Percentiles rank a stretch among this genome's conserved stretches.
phyloP scores from a whole-genome alignment of 2,113 vertebrate species.

The Salvelinus fontinalis region DNA sequence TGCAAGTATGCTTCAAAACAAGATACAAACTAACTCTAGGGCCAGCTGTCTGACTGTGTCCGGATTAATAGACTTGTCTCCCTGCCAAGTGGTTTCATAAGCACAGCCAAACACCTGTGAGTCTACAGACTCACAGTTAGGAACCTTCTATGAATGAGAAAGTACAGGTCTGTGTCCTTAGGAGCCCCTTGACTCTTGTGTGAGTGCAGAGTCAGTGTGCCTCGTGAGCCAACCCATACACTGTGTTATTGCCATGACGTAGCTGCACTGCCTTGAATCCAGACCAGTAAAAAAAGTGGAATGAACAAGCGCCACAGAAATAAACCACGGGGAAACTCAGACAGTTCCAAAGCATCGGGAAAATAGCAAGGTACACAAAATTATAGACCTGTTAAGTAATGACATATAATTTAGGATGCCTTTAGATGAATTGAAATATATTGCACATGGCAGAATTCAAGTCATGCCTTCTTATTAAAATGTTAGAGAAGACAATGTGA shows the following conservation, averaged over 20 bases:
- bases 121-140: background rate
- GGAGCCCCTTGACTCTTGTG: background rate
- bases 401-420: constrained; percentile 50
- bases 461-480: background rate
- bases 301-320: constrained; percentile 14
- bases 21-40: background rate
- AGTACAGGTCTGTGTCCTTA: constrained; percentile 4
- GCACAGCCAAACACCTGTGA: background rate
- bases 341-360: constrained; percentile 45
- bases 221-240: constrained; percentile 1
- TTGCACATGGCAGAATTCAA: background rate
- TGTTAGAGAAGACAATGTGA: background rate
- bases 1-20: background rate
- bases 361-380: constrained; percentile 48
- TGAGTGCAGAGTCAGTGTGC: too few relatives aligned
- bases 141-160: background rate
- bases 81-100: constrained; percentile 8
- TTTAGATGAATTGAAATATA: constrained; percentile 22
- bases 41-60: constrained; percentile 3
- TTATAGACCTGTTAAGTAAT: constrained; percentile 61
- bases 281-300: constrained; percentile 29
- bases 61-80: background rate
- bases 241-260: constrained; percentile 38
- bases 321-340: constrained; percentile 34
- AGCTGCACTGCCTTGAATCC: constrained; percentile 34